Conservation (phyloP, 2,113 vertebrate species). For the Aleadryas rufinucha region DNA sequence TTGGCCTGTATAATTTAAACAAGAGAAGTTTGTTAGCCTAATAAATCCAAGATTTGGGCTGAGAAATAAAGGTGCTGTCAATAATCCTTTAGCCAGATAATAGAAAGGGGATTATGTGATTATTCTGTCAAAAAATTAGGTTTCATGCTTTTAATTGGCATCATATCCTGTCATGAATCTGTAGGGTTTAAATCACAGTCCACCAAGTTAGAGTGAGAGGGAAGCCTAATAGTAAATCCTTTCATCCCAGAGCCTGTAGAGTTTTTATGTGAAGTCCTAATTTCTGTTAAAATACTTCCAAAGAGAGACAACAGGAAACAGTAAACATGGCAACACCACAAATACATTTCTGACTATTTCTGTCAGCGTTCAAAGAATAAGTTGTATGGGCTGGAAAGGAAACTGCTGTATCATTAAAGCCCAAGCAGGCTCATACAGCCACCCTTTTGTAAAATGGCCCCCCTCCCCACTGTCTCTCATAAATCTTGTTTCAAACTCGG, state of each 20-base stretch:
- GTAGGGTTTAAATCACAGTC: constrained; percentile 74
- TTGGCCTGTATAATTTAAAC: constrained; percentile 63
- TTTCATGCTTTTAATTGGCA: constrained; percentile 75
- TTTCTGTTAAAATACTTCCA: constrained; percentile 74
- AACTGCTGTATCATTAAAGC: constrained; percentile 77
- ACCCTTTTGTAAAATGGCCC: constrained; percentile 63
- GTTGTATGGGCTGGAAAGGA: constrained; percentile 63
- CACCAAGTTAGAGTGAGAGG: constrained; percentile 52
- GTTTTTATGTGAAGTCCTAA: constrained; percentile 65
- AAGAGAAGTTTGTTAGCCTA: constrained; percentile 63
- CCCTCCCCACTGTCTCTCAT: constrained; percentile 54
- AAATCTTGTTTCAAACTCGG: constrained; percentile 76
- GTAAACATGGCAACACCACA: constrained; percentile 74
- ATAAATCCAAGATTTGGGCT: constrained; percentile 64
- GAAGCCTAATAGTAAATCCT: constrained; percentile 66
- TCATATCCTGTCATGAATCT: constrained; percentile 73
- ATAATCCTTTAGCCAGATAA: constrained; percentile 65
- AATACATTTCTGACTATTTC: constrained; percentile 75
- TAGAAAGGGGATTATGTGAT: constrained; percentile 72
- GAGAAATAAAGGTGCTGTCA: constrained; percentile 71
- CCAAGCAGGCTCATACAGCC: constrained; percentile 55
- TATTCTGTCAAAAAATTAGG: constrained; percentile 74
- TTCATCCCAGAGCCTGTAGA: constrained; percentile 68
- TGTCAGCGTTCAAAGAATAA: constrained; percentile 72
- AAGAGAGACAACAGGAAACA: constrained; percentile 81